phyloP scores from a whole-genome alignment of 64 coral and sea anemone species.

The Pocillopora damicornis region DNA sequence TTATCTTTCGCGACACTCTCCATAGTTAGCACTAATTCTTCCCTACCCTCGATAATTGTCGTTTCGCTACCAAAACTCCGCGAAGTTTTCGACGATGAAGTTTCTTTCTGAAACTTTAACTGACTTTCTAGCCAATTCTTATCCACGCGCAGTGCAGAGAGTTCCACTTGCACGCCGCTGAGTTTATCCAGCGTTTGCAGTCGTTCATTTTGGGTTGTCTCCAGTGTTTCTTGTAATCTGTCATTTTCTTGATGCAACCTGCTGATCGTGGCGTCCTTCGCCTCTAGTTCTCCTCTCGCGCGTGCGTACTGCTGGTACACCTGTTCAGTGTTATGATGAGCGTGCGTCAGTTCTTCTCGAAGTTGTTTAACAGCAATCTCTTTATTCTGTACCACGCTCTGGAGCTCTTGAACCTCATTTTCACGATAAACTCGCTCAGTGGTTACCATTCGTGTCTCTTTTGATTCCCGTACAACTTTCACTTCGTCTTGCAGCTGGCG shows the following conservation, averaged over 20 bases:
- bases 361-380: constrained; percentile 63
- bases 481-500: constrained; percentile 46
- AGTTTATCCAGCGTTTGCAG: constrained; percentile 55
- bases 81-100: not conserved
- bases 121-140: constrained; percentile 79
- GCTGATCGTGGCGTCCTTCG: constrained; percentile 76
- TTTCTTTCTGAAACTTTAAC: constrained; percentile 28
- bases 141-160: constrained; percentile 59
- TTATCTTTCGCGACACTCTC: constrained; percentile 69
- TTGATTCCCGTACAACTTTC: constrained; percentile 22
- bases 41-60: constrained; percentile 1
- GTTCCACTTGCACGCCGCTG: constrained; percentile 55
- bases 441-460: not conserved
- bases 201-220: constrained; percentile 62
- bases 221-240: constrained; percentile 60
- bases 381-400: constrained; percentile 45
- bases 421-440: not conserved
- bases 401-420: constrained; percentile 53
- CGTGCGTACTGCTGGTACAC: constrained; percentile 88
- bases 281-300: constrained; percentile 65
- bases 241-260: constrained; percentile 70
- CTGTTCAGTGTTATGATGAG: constrained; percentile 72
- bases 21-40: constrained; percentile 62
- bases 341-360: constrained; percentile 50
- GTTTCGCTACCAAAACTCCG: constrained; percentile 4